These are phyloP conservation scores for Marcusenius ussheri DNA, from an alignment of 2,113 vertebrate species.

Conservation along the genomic window DNA sequence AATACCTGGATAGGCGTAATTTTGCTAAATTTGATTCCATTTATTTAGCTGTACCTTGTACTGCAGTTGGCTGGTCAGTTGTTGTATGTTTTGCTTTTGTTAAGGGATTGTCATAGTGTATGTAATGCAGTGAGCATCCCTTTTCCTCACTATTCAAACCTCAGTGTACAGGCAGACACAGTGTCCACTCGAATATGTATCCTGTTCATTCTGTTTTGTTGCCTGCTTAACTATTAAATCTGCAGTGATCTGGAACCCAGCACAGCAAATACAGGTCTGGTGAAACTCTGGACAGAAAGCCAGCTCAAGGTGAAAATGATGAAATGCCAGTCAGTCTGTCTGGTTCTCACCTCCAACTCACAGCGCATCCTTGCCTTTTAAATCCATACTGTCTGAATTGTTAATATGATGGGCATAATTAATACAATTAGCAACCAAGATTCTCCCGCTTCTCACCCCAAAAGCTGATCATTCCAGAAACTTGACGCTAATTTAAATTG, in stretches of 20 bases:
- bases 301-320: neutral
- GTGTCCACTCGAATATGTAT: neutral
- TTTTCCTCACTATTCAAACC: neutral
- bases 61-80: neutral
- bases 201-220: neutral
- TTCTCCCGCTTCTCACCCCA: neutral
- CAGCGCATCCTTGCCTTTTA: neutral
- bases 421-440: neutral
- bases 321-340: neutral
- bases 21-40: neutral
- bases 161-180: neutral
- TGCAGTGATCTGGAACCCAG: neutral
- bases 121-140: neutral
- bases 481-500: neutral
- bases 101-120: neutral
- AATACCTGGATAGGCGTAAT: neutral
- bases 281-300: neutral
- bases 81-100: neutral
- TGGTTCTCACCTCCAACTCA: neutral
- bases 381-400: neutral
- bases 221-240: neutral
- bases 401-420: neutral
- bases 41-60: neutral
- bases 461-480: neutral
- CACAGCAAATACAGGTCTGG: neutral